These are phyloP conservation scores for Hyles euphorbiae DNA, from an alignment of 1,140 invertebrate species.

Conservation along the genomic window DNA sequence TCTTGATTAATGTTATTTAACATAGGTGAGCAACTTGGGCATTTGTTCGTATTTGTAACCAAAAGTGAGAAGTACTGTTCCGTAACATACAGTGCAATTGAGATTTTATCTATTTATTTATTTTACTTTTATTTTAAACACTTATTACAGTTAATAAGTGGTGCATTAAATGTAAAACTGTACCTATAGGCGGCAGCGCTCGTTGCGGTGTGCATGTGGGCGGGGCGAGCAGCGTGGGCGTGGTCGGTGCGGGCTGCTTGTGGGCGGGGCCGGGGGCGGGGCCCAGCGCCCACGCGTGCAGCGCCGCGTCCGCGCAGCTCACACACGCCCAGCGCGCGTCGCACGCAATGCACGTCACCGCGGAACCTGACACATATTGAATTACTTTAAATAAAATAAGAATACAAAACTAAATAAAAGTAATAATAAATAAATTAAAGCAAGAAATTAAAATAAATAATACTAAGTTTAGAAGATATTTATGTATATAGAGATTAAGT, in stretches of 20 bases:
- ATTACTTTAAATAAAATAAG: not conserved
- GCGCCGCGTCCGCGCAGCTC: constrained; percentile 80
- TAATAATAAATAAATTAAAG: not conserved
- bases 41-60: too few relatives aligned
- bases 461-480: too few relatives aligned
- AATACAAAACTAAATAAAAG: not conserved
- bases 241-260: constrained; percentile 35
- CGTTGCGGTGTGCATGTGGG: constrained; percentile 51
- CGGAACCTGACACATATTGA: constrained; percentile 59
- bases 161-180: not conserved
- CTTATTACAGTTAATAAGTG: too few relatives aligned
- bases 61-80: too few relatives aligned
- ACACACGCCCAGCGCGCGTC: constrained; percentile 76
- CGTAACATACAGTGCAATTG: too few relatives aligned
- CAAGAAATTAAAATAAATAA: too few relatives aligned
- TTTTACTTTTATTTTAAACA: too few relatives aligned
- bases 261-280: constrained; percentile 65
- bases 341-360: constrained; percentile 74
- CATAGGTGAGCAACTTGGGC: too few relatives aligned
- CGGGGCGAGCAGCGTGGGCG: constrained; percentile 60
- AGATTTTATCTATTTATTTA: too few relatives aligned
- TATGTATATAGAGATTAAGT: too few relatives aligned
- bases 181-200: constrained; percentile 75
- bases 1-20: too few relatives aligned
- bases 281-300: constrained; percentile 78